Percentiles rank a stretch among this genome's conserved stretches.
These are phyloP conservation scores for Sinodicranocentrus sp. DNA, from an alignment of 2,888 invertebrate genomes.

Conservation along the genomic window DNA sequence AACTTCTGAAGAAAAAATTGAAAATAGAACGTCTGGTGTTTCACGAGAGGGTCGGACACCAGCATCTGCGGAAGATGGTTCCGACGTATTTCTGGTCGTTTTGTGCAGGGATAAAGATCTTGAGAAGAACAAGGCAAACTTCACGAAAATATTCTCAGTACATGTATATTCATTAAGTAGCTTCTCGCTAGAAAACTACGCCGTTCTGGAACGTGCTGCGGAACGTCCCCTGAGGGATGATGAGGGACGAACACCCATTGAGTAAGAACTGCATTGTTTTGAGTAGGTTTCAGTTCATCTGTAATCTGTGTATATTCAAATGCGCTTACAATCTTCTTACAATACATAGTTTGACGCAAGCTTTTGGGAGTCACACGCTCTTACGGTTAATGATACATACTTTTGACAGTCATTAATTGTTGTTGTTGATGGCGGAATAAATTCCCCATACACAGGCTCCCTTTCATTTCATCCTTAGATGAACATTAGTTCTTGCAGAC, in stretches of 20 bases:
- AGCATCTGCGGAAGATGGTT: slow-evolving; percentile 19
- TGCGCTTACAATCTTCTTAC: too few relatives aligned
- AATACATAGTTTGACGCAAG: too few relatives aligned
- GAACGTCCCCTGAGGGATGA: slow-evolving; percentile 78
- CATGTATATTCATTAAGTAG: slow-evolving; percentile 79
- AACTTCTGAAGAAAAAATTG: background rate
- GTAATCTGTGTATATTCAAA: too few relatives aligned
- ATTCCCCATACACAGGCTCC: too few relatives aligned
- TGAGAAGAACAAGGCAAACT: slow-evolving; percentile 77
- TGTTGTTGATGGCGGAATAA: background rate
- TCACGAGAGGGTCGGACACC: background rate
- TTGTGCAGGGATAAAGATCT: slow-evolving; percentile 78
- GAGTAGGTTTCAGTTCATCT: too few relatives aligned
- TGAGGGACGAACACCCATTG: slow-evolving; percentile 77
- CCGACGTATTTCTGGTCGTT: slow-evolving; percentile 75
- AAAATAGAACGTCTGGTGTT: background rate
- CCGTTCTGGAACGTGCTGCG: slow-evolving; percentile 77
- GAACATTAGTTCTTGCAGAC: background rate
- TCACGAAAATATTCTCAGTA: slow-evolving; percentile 78
- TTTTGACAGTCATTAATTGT: background rate
- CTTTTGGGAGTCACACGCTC: too few relatives aligned
- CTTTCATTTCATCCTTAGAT: too few relatives aligned
- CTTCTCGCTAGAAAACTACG: slow-evolving; percentile 48
- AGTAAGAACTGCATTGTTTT: too few relatives aligned
- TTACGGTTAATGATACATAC: too few relatives aligned